phyloP scores from a whole-genome alignment of 2,888 invertebrate species.

The Nudaria mundana region DNA sequence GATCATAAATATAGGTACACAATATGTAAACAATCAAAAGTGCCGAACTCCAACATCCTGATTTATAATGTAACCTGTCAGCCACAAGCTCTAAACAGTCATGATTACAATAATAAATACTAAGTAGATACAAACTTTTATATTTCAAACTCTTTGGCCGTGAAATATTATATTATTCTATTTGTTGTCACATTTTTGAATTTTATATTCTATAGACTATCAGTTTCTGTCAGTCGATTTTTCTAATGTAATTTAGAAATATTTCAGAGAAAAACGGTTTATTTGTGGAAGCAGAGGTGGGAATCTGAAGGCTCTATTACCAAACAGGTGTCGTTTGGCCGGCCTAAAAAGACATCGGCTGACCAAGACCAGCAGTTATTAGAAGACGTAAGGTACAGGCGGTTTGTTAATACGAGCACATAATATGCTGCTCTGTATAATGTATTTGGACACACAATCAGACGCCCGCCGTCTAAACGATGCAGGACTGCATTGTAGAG shows the following conservation, averaged over 20 bases:
- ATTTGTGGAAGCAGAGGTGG: conserved; percentile 1
- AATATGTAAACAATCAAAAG: no score
- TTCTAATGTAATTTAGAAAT: not conserved
- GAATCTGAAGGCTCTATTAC: not conserved
- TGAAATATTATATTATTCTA: no score
- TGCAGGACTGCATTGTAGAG: conserved; percentile 2
- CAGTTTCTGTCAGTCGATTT: no score
- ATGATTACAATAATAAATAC: no score
- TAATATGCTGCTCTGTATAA: not conserved
- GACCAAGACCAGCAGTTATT: not conserved
- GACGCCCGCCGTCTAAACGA: conserved; percentile 5
- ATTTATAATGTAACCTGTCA: no score
- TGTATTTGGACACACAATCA: conserved; percentile 3
- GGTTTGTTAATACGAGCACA: not conserved
- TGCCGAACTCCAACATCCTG: no score
- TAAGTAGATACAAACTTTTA: no score
- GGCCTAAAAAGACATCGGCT: not conserved
- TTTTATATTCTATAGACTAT: no score
- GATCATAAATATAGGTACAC: no score
- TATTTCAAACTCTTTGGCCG: no score
- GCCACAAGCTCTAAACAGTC: no score
- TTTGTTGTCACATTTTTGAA: no score
- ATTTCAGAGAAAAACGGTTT: conserved; percentile 2
- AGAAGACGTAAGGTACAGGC: not conserved
- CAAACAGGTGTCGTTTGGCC: not conserved